phyloP scores from a whole-genome alignment of 1,140 invertebrate species.

The Macrobrachium nipponense region DNA sequence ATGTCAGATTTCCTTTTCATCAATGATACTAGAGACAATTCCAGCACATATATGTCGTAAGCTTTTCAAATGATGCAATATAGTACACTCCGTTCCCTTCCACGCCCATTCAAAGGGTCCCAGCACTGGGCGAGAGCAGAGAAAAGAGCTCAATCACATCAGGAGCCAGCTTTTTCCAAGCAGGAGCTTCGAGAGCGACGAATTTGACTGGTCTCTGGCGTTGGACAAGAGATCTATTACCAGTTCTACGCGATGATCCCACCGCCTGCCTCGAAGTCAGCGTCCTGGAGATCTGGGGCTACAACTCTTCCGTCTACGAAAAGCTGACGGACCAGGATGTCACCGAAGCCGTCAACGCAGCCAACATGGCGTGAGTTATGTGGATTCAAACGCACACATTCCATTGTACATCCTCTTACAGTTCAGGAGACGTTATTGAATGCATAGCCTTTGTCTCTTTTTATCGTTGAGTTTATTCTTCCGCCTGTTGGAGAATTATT shows the following conservation, averaged over 20 bases:
- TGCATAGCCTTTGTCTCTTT: background rate
- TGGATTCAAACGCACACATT: background rate
- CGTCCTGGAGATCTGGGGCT: constrained; percentile 80
- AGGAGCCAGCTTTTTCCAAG: constrained; percentile 22
- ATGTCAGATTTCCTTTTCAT: too few relatives aligned
- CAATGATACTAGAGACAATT: too few relatives aligned
- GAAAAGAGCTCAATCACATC: constrained; percentile 3
- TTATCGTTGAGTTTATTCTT: too few relatives aligned
- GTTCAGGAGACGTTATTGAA: background rate
- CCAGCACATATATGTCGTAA: too few relatives aligned
- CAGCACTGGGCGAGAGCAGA: constrained; percentile 40
- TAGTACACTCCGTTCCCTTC: background rate
- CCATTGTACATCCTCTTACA: background rate
- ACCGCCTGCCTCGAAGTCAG: constrained; percentile 75
- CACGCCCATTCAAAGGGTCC: constrained; percentile 7
- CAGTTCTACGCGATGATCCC: constrained; percentile 52
- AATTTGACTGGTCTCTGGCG: constrained; percentile 57
- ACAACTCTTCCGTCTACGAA: constrained; percentile 72
- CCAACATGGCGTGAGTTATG: constrained; percentile 69
- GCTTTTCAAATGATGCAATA: too few relatives aligned
- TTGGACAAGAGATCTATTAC: constrained; percentile 46
- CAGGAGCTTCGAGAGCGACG: background rate
- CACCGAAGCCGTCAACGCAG: constrained; percentile 74
- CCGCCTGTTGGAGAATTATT: too few relatives aligned
- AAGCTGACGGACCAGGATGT: constrained; percentile 75